Conservation (phyloP, 2,888 invertebrate genomes). For the Eumerus sabulonum region DNA sequence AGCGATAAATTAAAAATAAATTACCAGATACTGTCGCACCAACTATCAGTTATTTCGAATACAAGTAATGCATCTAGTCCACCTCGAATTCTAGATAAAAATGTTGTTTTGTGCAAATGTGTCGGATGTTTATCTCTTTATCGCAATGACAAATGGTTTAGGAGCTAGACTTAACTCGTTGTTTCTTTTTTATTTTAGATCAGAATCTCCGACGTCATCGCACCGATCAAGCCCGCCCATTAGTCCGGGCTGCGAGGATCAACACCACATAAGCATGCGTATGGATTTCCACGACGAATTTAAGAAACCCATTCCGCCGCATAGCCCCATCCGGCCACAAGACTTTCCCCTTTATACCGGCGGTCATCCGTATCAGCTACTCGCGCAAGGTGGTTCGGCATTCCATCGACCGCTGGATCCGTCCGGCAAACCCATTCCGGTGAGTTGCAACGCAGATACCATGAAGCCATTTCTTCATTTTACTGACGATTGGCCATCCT, state of each 20-base stretch:
- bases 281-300: constrained; percentile 78
- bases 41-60: too few species aligned
- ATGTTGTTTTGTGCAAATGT: too few species aligned
- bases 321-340: constrained; percentile 77
- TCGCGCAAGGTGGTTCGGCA: constrained; percentile 80
- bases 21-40: too few species aligned
- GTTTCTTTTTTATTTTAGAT: too few species aligned
- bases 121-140: too few species aligned
- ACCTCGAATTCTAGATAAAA: too few species aligned
- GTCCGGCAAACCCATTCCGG: constrained; percentile 78
- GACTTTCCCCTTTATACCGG: constrained; percentile 78
- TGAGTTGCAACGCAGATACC: constrained; percentile 71
- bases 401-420: constrained; percentile 81
- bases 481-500: constrained; percentile 56
- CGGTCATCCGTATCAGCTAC: constrained; percentile 80
- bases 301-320: constrained; percentile 78
- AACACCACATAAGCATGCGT: constrained; percentile 80
- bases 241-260: constrained; percentile 91
- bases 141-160: too few species aligned
- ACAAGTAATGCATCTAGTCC: too few species aligned
- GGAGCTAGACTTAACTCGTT: too few species aligned
- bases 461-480: constrained; percentile 58
- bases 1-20: too few species aligned
- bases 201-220: constrained; percentile 80
- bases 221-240: constrained; percentile 90